Evolutionary conservation across 2,797 vertebrate genomes (phyloP).

Genomic region (Leptoclinus maculatus): DNA sequence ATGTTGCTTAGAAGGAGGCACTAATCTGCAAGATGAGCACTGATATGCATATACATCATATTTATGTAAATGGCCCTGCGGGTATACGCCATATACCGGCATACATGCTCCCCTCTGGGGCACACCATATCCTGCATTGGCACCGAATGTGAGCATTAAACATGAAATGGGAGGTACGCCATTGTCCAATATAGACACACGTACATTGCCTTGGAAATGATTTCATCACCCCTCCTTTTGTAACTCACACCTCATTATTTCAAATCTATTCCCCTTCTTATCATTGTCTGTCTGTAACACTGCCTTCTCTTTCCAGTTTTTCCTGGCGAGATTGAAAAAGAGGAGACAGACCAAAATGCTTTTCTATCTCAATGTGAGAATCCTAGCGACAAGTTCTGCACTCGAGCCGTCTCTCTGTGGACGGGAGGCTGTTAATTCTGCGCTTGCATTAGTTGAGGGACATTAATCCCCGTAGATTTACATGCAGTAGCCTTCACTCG

Average conservation of each 20-base stretch:
- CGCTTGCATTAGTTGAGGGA: constrained; percentile 71
- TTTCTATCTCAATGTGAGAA: constrained; percentile 40
- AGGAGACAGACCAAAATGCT: constrained; percentile 33
- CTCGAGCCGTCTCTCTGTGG: constrained; percentile 41
- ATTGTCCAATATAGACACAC: not conserved
- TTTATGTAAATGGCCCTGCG: not conserved
- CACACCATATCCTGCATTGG: not conserved
- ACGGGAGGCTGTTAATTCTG: constrained; percentile 59
- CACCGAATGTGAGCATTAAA: not conserved
- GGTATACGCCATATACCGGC: not conserved
- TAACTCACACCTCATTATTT: constrained; percentile 24
- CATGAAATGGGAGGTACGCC: not conserved
- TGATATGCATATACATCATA: not conserved
- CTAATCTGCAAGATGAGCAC: not conserved
- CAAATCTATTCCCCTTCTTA: constrained; percentile 15
- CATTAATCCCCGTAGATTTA: constrained; percentile 77
- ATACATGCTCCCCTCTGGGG: not conserved
- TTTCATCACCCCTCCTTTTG: constrained; percentile 11
- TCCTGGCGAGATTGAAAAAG: constrained; percentile 34
- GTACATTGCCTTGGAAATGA: constrained; percentile 18
- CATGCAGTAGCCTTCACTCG: constrained; percentile 57
- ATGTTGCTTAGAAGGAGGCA: not conserved
- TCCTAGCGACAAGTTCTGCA: constrained; percentile 60
- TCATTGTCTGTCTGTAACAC: constrained; percentile 11
- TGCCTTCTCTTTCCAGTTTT: constrained; percentile 32